phyloP scores from a whole-genome alignment of 2,888 invertebrate genomes.

The Lasioglossum figueresi region DNA sequence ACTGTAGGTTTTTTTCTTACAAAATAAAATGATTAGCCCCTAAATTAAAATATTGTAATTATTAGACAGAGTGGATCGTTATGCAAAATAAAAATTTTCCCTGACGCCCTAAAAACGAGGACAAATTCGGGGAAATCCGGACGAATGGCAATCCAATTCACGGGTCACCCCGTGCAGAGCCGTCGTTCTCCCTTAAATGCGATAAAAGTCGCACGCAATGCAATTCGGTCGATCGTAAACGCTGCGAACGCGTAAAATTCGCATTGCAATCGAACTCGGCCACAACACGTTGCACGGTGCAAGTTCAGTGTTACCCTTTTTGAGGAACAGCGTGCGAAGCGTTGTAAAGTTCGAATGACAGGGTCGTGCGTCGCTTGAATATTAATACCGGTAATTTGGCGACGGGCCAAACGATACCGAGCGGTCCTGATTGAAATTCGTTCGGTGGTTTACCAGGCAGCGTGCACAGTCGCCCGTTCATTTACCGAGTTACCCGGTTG shows the following conservation, averaged over 20 bases:
- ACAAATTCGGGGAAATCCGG: too few relatives aligned
- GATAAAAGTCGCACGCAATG: not conserved
- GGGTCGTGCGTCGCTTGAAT: not conserved
- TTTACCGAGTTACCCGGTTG: constrained; percentile 21
- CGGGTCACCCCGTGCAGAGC: too few relatives aligned
- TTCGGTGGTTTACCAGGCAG: constrained; percentile 21
- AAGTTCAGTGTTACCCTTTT: not conserved
- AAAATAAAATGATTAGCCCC: too few relatives aligned
- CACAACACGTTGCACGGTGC: not conserved
- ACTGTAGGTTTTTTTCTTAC: too few relatives aligned
- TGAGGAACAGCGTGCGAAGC: not conserved
- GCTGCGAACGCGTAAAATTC: not conserved
- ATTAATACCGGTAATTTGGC: constrained; percentile 39
- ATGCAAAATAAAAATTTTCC: too few relatives aligned
- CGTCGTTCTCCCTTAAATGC: not conserved
- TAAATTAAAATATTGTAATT: too few relatives aligned
- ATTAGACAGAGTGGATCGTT: too few relatives aligned
- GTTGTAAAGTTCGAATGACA: not conserved
- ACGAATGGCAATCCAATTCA: too few relatives aligned
- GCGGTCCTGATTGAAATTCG: constrained; percentile 35
- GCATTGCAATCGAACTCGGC: not conserved
- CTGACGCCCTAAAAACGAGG: too few relatives aligned
- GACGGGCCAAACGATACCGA: constrained; percentile 6
- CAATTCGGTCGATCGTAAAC: not conserved
- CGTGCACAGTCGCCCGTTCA: constrained; percentile 12